Evolutionary conservation across 1,140 invertebrate genomes (phyloP).

Genomic region (Brachionus rotundiformis): DNA sequence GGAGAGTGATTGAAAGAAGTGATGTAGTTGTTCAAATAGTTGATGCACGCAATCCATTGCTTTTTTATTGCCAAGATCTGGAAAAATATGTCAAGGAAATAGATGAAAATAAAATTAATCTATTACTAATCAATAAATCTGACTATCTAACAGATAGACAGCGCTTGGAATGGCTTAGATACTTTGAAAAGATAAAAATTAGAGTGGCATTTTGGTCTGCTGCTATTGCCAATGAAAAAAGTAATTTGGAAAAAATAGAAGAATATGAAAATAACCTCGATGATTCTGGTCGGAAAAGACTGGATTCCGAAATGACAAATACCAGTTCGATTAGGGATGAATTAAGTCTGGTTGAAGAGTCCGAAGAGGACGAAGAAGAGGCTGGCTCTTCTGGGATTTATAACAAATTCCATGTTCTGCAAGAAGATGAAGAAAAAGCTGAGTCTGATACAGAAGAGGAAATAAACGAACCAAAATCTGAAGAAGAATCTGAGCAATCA

Average conservation of each 20-base stretch:
- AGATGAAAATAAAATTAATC: conserved; percentile 73
- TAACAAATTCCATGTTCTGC: conserved; percentile 16
- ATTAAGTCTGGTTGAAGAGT: background rate
- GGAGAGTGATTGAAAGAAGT: conserved; percentile 92
- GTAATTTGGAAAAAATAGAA: conserved; percentile 50
- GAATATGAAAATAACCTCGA: conserved; percentile 51
- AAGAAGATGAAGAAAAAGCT: conserved; percentile 25
- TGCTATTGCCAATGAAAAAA: conserved; percentile 61
- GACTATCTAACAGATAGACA: conserved; percentile 83
- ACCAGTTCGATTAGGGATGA: conserved; percentile 6
- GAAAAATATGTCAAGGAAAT: conserved; percentile 88
- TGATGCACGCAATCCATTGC: conserved; percentile 90
- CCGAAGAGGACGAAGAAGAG: conserved; percentile 22
- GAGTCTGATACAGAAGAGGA: conserved; percentile 59
- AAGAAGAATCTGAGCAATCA: conserved; percentile 52
- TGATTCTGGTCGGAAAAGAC: conserved; percentile 51
- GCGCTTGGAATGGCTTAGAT: conserved; percentile 62
- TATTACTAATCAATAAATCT: conserved; percentile 93
- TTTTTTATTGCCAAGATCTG: conserved; percentile 91
- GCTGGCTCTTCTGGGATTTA: background rate
- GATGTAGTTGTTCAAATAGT: conserved; percentile 93
- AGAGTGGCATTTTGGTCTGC: conserved; percentile 82
- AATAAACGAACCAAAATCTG: conserved; percentile 63
- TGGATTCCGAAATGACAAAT: conserved; percentile 45
- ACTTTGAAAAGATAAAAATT: conserved; percentile 53